Base-by-base conservation (phyloP, 2,888 invertebrate genomes). In the Drosophila glabriapex region DNA sequence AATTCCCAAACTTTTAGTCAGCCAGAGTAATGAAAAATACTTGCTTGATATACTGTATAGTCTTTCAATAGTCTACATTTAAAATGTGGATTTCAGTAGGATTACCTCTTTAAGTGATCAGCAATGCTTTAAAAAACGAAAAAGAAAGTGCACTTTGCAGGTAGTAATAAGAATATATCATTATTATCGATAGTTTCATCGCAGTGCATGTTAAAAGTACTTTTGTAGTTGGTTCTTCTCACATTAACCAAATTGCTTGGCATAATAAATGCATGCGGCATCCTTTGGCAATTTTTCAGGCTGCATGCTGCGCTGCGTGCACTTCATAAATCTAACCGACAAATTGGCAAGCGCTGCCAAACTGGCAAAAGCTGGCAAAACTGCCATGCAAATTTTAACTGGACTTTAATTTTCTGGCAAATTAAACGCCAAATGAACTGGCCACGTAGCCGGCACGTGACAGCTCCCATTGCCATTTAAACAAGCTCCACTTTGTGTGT, bases 361-460 rank as follows among this genome's bases (percentile, higher is more conserved):
- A 46, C 25, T 25, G 46, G 46, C 46, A 2, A 9, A 9, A 22
- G 46, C 22, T 25, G 16, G 46, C 46, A 16, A 25, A 87, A 76
- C 59, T 76, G 85, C 73, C 81, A 86, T 89, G 85, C 80, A 86
- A 91, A 90, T 85, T 89, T 91, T 82, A 86, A 90, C 83, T 90
- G 90, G 72, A 73, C 90, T 91, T 86, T 87, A 86, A 86, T 86
- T 86, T 86, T 86, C 85, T 91, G 85, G 77, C 82, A 91, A 86
- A 86, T 91, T 86, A 90, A 86, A 91, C 77, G 85, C 46, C 77
- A 88, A 86, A 86, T 86, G 71, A 91, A 86, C 85, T 91, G 83
- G 73, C 83, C 83, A 52, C 75, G 83, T 69, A 65, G 68, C 72
- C 59, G 50, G 78, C 73, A 86, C 84, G 89, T 85, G 88, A 76